A percentile compares a stretch with the other conserved stretches of the same genome.
Evolutionary conservation across 2,797 vertebrate species (phyloP).

Genomic region (Morus bassanus): DNA sequence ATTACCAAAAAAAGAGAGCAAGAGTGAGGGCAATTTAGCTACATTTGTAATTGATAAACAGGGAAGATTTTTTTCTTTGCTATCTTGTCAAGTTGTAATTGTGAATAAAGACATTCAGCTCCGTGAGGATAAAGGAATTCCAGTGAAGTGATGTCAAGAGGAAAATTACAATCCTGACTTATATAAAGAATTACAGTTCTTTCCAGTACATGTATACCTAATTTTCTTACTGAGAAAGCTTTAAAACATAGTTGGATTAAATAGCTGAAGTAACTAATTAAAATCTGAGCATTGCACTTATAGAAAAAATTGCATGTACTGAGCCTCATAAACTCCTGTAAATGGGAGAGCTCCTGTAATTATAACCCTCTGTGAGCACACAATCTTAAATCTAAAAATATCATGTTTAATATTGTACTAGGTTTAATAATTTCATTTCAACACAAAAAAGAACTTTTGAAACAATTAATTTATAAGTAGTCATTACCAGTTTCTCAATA

Average conservation of each 20-base stretch:
- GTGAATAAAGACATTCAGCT: background rate
- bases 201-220: background rate
- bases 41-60: background rate
- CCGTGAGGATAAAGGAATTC: background rate
- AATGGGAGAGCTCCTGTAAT: background rate
- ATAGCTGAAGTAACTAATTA: background rate
- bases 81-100: background rate
- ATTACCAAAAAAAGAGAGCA: background rate
- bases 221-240: background rate
- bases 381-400: background rate
- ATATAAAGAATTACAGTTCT: background rate
- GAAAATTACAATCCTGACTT: background rate
- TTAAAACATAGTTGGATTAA: background rate
- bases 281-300: background rate
- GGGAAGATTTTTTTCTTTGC: background rate
- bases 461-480: background rate
- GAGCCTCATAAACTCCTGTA: background rate
- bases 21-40: background rate
- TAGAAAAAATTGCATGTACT: background rate
- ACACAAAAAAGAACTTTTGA: background rate
- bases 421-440: background rate
- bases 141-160: background rate
- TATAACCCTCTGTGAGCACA: background rate
- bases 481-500: background rate
- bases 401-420: background rate